Evolutionary conservation across 2,888 invertebrate species (phyloP).

Genomic region (Nebria brevicollis): DNA sequence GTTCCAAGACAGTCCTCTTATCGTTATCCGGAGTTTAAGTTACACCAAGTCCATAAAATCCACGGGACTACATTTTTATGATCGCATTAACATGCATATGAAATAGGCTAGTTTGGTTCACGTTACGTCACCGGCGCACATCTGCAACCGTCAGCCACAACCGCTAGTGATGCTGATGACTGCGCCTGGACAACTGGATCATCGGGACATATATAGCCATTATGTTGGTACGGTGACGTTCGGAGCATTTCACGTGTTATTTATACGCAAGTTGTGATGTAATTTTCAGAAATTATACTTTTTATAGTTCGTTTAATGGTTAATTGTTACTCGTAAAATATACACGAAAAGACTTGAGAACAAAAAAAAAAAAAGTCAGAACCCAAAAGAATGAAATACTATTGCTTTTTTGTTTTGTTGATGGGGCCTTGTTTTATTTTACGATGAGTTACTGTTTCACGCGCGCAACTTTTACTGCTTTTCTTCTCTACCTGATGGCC

Average conservation of each 20-base stretch:
- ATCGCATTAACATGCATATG: slow-evolving; percentile 49
- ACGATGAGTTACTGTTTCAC: slow-evolving; percentile 48
- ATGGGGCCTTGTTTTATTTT: slow-evolving; percentile 45
- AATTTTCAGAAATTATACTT: slow-evolving; percentile 52
- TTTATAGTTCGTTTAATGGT: slow-evolving; percentile 51
- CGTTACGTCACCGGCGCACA: slow-evolving; percentile 36
- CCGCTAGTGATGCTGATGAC: not conserved
- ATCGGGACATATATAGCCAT: slow-evolving; percentile 48
- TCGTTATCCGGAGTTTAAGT: slow-evolving; percentile 14
- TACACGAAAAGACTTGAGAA: slow-evolving; percentile 43
- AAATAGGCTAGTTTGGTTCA: slow-evolving; percentile 47
- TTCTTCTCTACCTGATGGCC: slow-evolving; percentile 31
- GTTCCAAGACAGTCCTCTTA: not conserved
- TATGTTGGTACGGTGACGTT: slow-evolving; percentile 48
- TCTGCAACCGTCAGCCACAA: not conserved
- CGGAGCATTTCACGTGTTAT: slow-evolving; percentile 50
- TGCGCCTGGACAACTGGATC: not conserved
- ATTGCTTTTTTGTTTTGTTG: slow-evolving; percentile 33
- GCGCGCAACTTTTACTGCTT: slow-evolving; percentile 36
- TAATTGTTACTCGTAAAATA: slow-evolving; percentile 52
- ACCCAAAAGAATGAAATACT: slow-evolving; percentile 29
- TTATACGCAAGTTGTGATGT: slow-evolving; percentile 51
- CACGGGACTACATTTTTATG: slow-evolving; percentile 49
- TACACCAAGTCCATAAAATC: slow-evolving; percentile 46
- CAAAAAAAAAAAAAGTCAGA: not conserved